These are phyloP conservation scores for Drosophila lowei DNA, from an alignment of 1,140 invertebrate species.

Conservation along the genomic window DNA sequence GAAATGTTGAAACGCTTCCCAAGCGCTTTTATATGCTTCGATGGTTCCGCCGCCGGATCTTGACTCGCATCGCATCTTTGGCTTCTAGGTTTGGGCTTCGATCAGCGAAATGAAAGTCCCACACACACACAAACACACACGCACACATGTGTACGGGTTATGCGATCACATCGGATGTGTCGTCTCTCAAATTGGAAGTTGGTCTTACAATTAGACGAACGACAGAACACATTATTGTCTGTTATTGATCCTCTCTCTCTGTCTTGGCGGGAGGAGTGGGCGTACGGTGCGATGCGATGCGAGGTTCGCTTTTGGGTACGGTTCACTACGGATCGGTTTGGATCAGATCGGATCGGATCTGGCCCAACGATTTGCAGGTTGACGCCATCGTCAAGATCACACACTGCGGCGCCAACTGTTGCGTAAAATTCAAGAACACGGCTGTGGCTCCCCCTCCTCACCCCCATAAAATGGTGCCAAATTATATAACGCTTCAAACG, in stretches of 20 bases:
- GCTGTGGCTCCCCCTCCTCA: too few relatives aligned
- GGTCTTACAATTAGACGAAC: constrained; percentile 66
- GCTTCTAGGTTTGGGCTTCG: constrained; percentile 42
- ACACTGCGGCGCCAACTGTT: constrained; percentile 75
- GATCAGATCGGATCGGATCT: constrained; percentile 3
- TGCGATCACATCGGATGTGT: constrained; percentile 61
- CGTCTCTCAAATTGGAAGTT: constrained; percentile 75
- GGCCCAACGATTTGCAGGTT: constrained; percentile 58
- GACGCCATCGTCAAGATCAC: constrained; percentile 73
- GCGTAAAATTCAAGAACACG: constrained; percentile 78
- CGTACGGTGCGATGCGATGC: constrained; percentile 14
- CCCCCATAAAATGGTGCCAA: constrained; percentile 32
- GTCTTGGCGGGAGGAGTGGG: constrained; percentile 39
- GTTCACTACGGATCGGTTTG: not conserved
- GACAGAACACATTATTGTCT: constrained; percentile 49
- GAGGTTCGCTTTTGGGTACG: too few relatives aligned
- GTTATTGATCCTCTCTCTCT: constrained; percentile 59
- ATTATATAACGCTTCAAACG: constrained; percentile 28
- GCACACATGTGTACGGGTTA: constrained; percentile 32
- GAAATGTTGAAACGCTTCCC: constrained; percentile 58
- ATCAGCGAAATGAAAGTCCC: constrained; percentile 60
- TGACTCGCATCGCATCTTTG: constrained; percentile 41
- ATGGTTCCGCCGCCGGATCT: constrained; percentile 17
- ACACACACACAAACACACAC: constrained; percentile 25
- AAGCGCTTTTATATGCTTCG: constrained; percentile 68